A percentile compares a stretch with the other conserved stretches of the same genome.
Conservation (phyloP, 2,113 vertebrate species). For the Dromas ardeola region DNA sequence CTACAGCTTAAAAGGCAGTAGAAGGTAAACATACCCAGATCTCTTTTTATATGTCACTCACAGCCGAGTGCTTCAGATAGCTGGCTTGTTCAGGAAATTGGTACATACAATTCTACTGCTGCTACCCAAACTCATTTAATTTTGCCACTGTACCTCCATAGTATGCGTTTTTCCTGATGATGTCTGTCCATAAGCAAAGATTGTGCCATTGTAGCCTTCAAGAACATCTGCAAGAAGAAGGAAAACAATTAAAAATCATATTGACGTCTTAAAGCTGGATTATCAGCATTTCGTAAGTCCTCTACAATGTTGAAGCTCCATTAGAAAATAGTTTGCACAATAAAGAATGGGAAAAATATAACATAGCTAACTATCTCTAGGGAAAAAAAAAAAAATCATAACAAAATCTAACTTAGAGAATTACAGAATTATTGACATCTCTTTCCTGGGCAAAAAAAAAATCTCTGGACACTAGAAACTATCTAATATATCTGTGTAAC, state of each 20-base stretch:
- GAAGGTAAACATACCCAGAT: background rate
- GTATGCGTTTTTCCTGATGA: slow-evolving; percentile 96
- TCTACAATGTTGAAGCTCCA: background rate
- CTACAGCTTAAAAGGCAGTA: background rate
- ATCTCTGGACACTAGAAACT: background rate
- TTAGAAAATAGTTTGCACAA: background rate
- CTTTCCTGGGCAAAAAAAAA: background rate
- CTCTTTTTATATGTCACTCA: background rate
- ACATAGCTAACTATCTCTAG: background rate
- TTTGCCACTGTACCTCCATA: slow-evolving; percentile 87
- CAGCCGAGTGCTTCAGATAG: background rate
- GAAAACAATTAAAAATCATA: background rate
- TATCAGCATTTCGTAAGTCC: rapidly evolving
- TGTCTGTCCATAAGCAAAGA: slow-evolving; percentile 94
- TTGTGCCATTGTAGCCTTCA: slow-evolving; percentile 92
- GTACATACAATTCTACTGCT: background rate
- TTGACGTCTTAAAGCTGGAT: background rate
- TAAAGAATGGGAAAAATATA: background rate
- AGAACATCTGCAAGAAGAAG: slow-evolving; percentile 84
- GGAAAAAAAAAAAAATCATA: background rate
- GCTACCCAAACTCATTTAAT: background rate
- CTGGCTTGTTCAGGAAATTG: background rate
- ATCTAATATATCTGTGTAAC: background rate
- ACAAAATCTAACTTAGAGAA: background rate
- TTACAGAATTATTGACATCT: background rate